Percentiles rank a stretch among this genome's conserved stretches.
Evolutionary conservation across 2,113 vertebrate species (phyloP).

Genomic region (Phoenicopterus ruber): DNA sequence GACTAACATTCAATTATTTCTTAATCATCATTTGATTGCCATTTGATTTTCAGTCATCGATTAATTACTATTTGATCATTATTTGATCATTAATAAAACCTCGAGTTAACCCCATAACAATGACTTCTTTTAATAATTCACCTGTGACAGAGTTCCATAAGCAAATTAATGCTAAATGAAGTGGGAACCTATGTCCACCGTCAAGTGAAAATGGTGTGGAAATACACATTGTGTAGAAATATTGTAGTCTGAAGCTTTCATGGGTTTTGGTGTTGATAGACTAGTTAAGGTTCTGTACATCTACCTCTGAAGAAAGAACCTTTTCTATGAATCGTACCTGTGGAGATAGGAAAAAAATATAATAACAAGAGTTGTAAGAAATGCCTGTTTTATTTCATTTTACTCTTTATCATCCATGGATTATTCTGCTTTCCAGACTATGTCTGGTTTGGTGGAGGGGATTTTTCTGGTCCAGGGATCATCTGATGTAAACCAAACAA

Average conservation of each 20-base stretch:
- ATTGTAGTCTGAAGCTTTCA: not conserved
- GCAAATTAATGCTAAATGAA: not conserved
- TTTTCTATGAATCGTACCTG: not conserved
- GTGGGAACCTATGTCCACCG: not conserved
- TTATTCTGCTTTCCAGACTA: not conserved
- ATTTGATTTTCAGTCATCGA: not conserved
- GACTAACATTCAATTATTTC: not conserved
- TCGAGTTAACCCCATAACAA: not conserved
- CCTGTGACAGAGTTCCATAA: not conserved
- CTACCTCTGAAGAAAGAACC: not conserved
- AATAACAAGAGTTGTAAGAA: rapidly evolving
- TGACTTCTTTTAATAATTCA: not conserved
- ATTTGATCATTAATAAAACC: not conserved
- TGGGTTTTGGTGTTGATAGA: not conserved
- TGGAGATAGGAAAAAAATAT: not conserved
- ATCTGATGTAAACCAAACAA: not conserved
- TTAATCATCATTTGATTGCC: not conserved
- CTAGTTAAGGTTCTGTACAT: not conserved
- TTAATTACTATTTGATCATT: not conserved
- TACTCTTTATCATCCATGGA: not conserved
- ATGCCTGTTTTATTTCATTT: not conserved
- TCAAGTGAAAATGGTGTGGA: not conserved
- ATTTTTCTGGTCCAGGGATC: not conserved
- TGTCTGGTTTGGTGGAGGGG: no score
- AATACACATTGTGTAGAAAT: not conserved